Evolutionary conservation across 2,888 invertebrate species (phyloP).

Genomic region (Penaeus monodon): DNA sequence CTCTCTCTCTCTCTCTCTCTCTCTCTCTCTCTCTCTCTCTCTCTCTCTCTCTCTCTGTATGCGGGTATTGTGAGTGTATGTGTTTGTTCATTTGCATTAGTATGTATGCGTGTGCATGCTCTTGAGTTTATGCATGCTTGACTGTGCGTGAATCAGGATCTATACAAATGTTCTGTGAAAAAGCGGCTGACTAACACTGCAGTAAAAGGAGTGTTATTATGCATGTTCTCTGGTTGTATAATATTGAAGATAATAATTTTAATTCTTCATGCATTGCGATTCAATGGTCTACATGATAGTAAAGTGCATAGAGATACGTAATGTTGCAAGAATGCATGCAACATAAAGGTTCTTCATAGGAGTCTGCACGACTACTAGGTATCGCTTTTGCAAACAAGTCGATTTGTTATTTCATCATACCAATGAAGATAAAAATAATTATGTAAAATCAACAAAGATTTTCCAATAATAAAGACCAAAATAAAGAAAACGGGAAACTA

Average conservation of each 20-base stretch:
- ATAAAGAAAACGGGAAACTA: too few species aligned
- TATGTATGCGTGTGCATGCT: background rate
- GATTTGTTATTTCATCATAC: too few species aligned
- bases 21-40: conserved; percentile 1
- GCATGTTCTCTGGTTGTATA: too few species aligned
- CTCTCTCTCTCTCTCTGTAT: conserved; percentile 8
- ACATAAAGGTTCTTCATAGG: background rate
- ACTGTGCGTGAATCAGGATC: background rate
- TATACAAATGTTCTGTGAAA: too few species aligned
- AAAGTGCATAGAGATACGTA: background rate
- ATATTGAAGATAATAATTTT: too few species aligned
- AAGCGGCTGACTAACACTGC: too few species aligned
- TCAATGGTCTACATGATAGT: background rate
- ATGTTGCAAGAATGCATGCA: background rate
- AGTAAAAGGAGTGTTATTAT: too few species aligned
- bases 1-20: conserved; percentile 1
- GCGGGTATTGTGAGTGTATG: background rate
- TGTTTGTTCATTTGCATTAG: background rate
- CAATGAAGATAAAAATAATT: too few species aligned
- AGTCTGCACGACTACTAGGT: background rate
- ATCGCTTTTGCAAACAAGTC: too few species aligned
- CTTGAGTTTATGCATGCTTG: background rate
- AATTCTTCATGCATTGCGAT: background rate
- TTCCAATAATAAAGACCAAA: too few species aligned
- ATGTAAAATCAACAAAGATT: too few species aligned